Percentiles rank a stretch among this genome's conserved stretches.
These are phyloP conservation scores for Electrophaes corylata DNA, from an alignment of 2,888 invertebrate genomes.

Conservation along the genomic window DNA sequence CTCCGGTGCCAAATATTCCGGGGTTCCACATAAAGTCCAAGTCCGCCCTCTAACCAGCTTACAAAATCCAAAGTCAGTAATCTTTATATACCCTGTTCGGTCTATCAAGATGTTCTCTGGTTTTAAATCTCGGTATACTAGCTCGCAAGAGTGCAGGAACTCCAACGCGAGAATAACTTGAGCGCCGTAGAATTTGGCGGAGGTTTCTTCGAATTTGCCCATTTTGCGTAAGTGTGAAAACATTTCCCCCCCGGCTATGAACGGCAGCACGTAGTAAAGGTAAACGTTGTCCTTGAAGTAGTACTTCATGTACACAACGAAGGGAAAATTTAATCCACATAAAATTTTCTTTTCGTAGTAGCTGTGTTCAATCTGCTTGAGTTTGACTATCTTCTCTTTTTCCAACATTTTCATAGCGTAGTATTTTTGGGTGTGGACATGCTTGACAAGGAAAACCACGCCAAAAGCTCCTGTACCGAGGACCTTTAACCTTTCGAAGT, in stretches of 20 bases:
- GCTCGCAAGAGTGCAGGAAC: slow-evolving; percentile 93
- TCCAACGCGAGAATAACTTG: slow-evolving; percentile 96
- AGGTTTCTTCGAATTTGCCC: slow-evolving; percentile 88
- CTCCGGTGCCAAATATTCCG: slow-evolving; percentile 98
- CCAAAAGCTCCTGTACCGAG: slow-evolving; percentile 97
- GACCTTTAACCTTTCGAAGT: slow-evolving; percentile 90
- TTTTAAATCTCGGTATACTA: slow-evolving; percentile 95
- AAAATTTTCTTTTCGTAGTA: slow-evolving; percentile 95
- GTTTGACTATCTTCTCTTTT: slow-evolving; percentile 93
- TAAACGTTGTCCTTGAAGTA: slow-evolving; percentile 94
- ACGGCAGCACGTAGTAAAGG: slow-evolving; percentile 92
- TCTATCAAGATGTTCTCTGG: slow-evolving; percentile 96
- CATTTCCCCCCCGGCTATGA: slow-evolving; percentile 93
- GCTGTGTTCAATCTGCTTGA: slow-evolving; percentile 95
- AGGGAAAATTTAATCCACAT: slow-evolving; percentile 93
- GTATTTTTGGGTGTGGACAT: slow-evolving; percentile 83
- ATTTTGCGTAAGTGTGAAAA: slow-evolving; percentile 89
- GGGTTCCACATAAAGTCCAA: slow-evolving; percentile 97
- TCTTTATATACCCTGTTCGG: slow-evolving; percentile 89
- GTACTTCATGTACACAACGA: slow-evolving; percentile 93
- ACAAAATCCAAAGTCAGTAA: slow-evolving; percentile 98
- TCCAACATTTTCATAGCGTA: slow-evolving; percentile 96
- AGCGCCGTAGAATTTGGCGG: slow-evolving; percentile 94
- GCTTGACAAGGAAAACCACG: slow-evolving; percentile 89
- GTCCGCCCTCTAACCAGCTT: slow-evolving; percentile 91